These are phyloP conservation scores for Egretta garzetta DNA, from an alignment of 2,113 vertebrate genomes.

Conservation along the genomic window DNA sequence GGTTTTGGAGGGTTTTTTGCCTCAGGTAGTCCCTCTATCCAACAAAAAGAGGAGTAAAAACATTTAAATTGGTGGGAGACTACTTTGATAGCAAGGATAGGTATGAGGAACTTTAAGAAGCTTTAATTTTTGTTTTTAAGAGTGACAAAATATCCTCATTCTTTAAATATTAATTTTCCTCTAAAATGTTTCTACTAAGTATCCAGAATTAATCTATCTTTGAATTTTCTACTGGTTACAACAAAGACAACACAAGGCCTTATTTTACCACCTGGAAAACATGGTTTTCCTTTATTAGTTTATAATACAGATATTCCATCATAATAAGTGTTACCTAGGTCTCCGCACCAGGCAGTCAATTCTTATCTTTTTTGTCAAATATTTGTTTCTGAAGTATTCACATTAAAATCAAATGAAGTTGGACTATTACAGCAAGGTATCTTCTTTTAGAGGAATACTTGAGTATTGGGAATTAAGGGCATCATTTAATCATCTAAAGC, in stretches of 20 bases:
- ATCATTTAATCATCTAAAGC: not conserved
- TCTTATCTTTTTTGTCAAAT: not conserved
- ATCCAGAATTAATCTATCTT: not conserved
- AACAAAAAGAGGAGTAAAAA: not conserved
- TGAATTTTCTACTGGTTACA: not conserved
- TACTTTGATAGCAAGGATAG: not conserved
- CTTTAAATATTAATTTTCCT: not conserved
- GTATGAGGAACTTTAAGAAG: not conserved
- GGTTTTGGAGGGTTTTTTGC: no score
- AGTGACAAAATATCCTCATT: not conserved
- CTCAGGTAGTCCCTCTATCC: not conserved
- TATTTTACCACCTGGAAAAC: not conserved
- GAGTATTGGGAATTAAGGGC: not conserved
- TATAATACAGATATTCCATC: not conserved
- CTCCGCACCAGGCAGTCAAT: accelerated
- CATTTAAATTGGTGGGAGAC: not conserved
- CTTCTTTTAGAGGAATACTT: not conserved
- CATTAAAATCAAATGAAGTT: not conserved
- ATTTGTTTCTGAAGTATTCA: not conserved
- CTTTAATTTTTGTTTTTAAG: not conserved
- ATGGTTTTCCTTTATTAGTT: not conserved
- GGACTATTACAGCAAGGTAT: not conserved
- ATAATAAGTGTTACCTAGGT: not conserved
- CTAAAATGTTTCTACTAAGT: not conserved
- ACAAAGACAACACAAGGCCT: not conserved